Percentiles rank a stretch among this genome's conserved stretches.
These are phyloP conservation scores for Smithornis capensis DNA, from an alignment of 2,113 vertebrate species.

Conservation along the genomic window DNA sequence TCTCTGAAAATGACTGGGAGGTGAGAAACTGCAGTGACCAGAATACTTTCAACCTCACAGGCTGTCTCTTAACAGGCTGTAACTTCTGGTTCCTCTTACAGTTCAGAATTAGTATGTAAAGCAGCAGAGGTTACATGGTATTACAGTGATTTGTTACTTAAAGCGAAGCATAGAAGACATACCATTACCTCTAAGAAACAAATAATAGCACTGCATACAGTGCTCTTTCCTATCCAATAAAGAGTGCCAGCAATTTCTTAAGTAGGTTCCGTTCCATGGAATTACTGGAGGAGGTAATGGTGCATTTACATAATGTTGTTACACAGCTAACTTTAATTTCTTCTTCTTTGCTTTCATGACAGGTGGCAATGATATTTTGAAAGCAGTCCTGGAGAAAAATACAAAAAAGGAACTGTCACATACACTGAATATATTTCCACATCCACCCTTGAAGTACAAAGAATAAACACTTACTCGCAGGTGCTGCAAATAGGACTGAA, in stretches of 20 bases:
- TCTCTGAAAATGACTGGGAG: not conserved
- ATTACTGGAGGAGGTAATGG: not conserved
- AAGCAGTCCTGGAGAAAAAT: constrained; percentile 85
- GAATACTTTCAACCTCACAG: not conserved
- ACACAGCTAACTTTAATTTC: constrained; percentile 82
- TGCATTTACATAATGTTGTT: not conserved
- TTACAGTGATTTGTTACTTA: constrained; percentile 1
- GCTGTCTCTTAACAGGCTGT: not conserved
- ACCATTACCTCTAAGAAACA: not conserved
- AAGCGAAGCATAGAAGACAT: not conserved
- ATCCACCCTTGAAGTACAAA: not conserved
- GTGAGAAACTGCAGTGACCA: not conserved
- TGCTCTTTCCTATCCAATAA: not conserved
- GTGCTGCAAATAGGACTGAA: constrained; percentile 99
- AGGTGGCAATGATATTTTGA: constrained; percentile 94
- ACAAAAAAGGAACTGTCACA: not conserved
- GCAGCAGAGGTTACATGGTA: not conserved
- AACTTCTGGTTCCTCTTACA: not conserved
- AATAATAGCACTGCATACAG: not conserved
- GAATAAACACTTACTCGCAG: constrained; percentile 90
- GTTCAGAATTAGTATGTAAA: not conserved
- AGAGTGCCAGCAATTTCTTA: not conserved
- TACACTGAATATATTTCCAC: not conserved
- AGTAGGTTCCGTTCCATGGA: not conserved
- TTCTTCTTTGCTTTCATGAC: constrained; percentile 97